Base-by-base conservation (phyloP, 1,140 invertebrate species). In the Calosoma granatense region DNA sequence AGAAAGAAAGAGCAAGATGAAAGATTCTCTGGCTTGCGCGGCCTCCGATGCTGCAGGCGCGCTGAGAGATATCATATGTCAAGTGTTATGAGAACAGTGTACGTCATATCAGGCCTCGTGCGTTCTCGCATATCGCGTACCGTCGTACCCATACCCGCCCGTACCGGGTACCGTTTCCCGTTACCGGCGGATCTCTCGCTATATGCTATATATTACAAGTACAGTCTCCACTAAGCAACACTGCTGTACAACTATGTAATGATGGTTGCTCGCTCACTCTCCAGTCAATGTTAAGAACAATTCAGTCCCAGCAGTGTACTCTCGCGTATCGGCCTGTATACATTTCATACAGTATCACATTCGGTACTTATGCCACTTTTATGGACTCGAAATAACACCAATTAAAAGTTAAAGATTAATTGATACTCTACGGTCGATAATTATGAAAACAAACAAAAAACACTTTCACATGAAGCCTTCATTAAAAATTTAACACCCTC, bases 371-470 rank as follows among this genome's bases (percentile, higher is more conserved):
- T n/a, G n/a, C n/a, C n/a, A n/a, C n/a, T n/a, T n/a, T n/a, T n/a
- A n/a, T n/a, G n/a, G n/a, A n/a, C n/a, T n/a, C n/a, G n/a, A n/a
- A n/a, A n/a, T 36, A n/a, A n/a, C 26, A 3, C 41, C 41, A 47
- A 47, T 47, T 47, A 47, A 47, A 47, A 47, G 41, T 47, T 47
- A 47, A 47, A 47, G 41, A 47, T 47, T 47, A 47, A 47, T 47
- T 47, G 41, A 47, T 17, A 47, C 3, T 12, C 9, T 9, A 9
- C 26, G 6, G 26, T 36, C 26, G 26, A 36, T n/a, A n/a, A n/a
- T n/a, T n/a, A n/a, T n/a, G n/a, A 36, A 36, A 36, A 36, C 26
- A 36, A 36, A 36, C n/a, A 36, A n/a, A 36, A 36, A 9, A 36
- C n/a, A 6, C 6, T n/a, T 36, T 36, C 26, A 6, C 26, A 36